Percentiles rank a stretch among this genome's conserved stretches.
These are phyloP conservation scores for Hydropsyche betteni DNA, from an alignment of 2,888 invertebrate species.

Conservation along the genomic window DNA sequence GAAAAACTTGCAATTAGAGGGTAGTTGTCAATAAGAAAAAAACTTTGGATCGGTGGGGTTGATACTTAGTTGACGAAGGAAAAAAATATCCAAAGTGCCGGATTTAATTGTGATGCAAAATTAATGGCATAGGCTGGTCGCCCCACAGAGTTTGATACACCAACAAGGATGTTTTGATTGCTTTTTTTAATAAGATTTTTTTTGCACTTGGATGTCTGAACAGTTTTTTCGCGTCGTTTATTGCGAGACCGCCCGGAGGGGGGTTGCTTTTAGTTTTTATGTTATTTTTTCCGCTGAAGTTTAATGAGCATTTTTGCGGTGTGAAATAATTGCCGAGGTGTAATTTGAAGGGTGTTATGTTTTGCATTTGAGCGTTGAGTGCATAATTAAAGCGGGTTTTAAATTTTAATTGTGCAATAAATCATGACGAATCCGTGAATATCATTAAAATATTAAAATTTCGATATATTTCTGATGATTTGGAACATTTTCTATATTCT, in stretches of 20 bases:
- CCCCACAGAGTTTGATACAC: conserved; percentile 42
- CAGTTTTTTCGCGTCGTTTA: conserved; percentile 43
- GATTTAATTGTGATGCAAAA: conserved; percentile 52
- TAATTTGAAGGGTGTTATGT: conserved; percentile 47
- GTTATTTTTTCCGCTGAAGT: conserved; percentile 18
- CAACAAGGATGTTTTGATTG: conserved; percentile 50
- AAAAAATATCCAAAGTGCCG: conserved; percentile 31
- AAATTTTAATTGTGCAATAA: background rate
- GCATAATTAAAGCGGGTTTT: conserved; percentile 47
- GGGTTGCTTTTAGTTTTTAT: conserved; percentile 18
- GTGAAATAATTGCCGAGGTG: conserved; percentile 46
- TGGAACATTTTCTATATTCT: too few relatives aligned
- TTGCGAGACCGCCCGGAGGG: conserved; percentile 22
- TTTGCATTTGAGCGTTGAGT: conserved; percentile 39
- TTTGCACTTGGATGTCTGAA: conserved; percentile 28
- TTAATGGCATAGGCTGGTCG: conserved; percentile 45
- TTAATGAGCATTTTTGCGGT: conserved; percentile 51
- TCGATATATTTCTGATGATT: too few relatives aligned
- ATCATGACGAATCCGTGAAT: conserved; percentile 1
- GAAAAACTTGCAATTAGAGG: conserved; percentile 33
- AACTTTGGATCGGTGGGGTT: conserved; percentile 9
- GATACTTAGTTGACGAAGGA: conserved; percentile 9
- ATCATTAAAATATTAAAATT: background rate
- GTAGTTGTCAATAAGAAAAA: conserved; percentile 20
- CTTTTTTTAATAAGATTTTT: conserved; percentile 51